These are phyloP conservation scores for Scolopax rusticola DNA, from an alignment of 2,797 vertebrate genomes.

Conservation along the genomic window DNA sequence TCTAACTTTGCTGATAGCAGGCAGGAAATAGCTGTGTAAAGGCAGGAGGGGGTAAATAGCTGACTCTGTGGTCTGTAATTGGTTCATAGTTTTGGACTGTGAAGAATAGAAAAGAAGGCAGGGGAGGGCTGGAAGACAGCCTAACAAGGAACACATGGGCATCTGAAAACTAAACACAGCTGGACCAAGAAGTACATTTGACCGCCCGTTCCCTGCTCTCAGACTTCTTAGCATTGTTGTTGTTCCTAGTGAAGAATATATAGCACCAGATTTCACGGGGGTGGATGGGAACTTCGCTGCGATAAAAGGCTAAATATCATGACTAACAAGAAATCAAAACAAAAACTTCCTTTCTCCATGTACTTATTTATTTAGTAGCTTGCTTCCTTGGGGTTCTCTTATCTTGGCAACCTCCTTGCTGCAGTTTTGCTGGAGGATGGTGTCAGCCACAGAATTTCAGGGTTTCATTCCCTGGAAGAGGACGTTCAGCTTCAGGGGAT, in stretches of 20 bases:
- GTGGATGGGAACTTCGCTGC: conserved; percentile 36
- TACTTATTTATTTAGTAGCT: conserved; percentile 56
- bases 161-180: conserved; percentile 81
- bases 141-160: conserved; percentile 84
- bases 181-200: conserved; percentile 50
- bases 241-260: conserved; percentile 64
- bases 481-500: background rate
- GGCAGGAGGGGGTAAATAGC: conserved; percentile 78
- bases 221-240: conserved; percentile 46
- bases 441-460: background rate
- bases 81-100: conserved; percentile 79
- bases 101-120: conserved; percentile 75
- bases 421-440: background rate
- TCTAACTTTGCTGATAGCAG: conserved; percentile 79
- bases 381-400: conserved; percentile 39
- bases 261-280: conserved; percentile 56
- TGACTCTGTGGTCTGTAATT: conserved; percentile 82
- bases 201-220: conserved; percentile 46
- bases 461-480: background rate
- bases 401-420: conserved; percentile 2
- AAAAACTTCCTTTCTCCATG: conserved; percentile 67
- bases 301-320: conserved; percentile 61
- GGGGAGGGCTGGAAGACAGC: conserved; percentile 71
- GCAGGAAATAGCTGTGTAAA: conserved; percentile 83
- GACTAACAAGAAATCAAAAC: conserved; percentile 70